These are phyloP conservation scores for Hycleus cichorii DNA, from an alignment of 1,140 invertebrate genomes.

Conservation along the genomic window DNA sequence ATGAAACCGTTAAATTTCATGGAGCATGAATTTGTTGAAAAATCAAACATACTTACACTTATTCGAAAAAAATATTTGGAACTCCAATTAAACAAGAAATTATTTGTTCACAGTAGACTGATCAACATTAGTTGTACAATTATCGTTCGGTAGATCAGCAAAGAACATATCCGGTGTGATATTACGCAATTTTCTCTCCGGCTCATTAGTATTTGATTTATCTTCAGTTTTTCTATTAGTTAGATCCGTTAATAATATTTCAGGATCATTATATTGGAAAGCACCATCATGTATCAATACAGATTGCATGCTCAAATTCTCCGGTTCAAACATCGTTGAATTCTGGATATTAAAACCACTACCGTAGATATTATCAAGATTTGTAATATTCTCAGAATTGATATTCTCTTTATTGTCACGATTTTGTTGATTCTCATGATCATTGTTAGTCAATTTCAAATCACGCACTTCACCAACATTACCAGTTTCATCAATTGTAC, in stretches of 20 bases:
- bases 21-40: conserved; percentile 7
- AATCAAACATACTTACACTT: background rate
- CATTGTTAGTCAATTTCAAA: conserved; percentile 40
- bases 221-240: background rate
- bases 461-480: conserved; percentile 31
- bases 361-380: conserved; percentile 1
- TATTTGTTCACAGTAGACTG: background rate
- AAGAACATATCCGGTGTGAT: conserved; percentile 10
- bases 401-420: background rate
- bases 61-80: too few relatives aligned
- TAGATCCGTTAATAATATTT: background rate
- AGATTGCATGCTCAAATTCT: conserved; percentile 8
- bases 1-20: conserved; percentile 9
- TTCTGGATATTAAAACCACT: conserved; percentile 7
- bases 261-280: too few relatives aligned
- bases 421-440: background rate
- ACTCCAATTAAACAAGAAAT: background rate
- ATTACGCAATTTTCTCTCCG: background rate
- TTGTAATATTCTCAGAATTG: background rate
- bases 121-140: background rate
- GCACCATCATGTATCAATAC: conserved; percentile 1
- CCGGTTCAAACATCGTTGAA: conserved; percentile 3
- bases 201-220: background rate
- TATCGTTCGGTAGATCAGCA: background rate
- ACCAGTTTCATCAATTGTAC: conserved; percentile 34